A percentile compares a stretch with the other conserved stretches of the same genome.
Conservation (phyloP, 2,888 invertebrate species). For the Mesorhabditis spiculigera region DNA sequence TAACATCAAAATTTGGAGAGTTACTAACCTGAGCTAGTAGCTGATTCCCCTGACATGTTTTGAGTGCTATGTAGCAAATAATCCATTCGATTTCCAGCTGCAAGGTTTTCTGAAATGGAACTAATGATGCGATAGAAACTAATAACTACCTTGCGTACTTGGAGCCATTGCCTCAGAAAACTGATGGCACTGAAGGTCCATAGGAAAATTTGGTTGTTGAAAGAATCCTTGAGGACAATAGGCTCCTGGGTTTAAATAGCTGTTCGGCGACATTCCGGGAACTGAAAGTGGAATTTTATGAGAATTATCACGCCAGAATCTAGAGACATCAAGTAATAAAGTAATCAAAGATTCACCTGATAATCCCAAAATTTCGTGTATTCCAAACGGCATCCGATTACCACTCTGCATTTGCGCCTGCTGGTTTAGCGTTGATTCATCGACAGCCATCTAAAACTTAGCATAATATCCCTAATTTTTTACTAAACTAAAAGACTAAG, state of each 20-base stretch:
- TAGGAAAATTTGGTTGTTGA: constrained; percentile 21
- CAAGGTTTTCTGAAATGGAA: constrained; percentile 9
- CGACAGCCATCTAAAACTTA: background rate
- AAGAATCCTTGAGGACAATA: constrained; percentile 42
- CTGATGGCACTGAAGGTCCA: constrained; percentile 12
- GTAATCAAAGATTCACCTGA: constrained; percentile 19
- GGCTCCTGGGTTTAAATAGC: constrained; percentile 26
- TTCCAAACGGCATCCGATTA: constrained; percentile 50
- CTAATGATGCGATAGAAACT: background rate
- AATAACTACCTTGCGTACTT: background rate
- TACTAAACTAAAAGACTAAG: background rate
- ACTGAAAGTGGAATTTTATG: no score
- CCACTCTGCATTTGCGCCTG: constrained; percentile 18
- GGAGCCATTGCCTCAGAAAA: background rate
- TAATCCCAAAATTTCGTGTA: constrained; percentile 50
- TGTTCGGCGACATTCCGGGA: constrained; percentile 13
- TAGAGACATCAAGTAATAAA: background rate
- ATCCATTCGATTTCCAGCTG: no score
- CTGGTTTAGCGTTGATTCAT: background rate
- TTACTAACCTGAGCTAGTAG: no score
- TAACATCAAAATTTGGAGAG: no score
- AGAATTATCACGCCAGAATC: constrained; percentile 11
- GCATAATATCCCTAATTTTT: no score
- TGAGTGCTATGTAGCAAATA: no score
- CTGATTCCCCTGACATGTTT: no score